Base-by-base conservation (phyloP, 2,888 invertebrate species). In the Apodemia hepburni region DNA sequence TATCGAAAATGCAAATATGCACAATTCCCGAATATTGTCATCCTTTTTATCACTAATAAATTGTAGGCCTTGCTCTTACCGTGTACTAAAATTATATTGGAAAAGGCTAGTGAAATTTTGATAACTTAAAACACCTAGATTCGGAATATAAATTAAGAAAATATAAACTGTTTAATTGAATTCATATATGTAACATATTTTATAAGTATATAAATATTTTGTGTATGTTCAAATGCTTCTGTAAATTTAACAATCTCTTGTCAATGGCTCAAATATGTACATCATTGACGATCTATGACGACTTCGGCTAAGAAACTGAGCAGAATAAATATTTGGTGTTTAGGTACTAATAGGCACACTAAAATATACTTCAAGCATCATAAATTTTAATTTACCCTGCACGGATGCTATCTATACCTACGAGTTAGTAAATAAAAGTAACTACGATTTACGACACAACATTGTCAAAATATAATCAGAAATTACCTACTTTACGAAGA, bases 21-120 rank as follows among this genome's bases (percentile, higher is more conserved):
- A 72, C 68, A 71, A 67, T 73, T 77, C 76, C 77, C 67, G 73
- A 15, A 74, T 68, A 65, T 72, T 73, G 65, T 72, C 70, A 72
- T 72, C 71, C 75, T 74, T 80, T 76, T 75, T 74, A 74, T 75
- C 74, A 76, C 76, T 78, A 82, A 77, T 80, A 80, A 81, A 79
- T 78, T 73, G 72, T 84, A 85, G 82, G 85, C 85, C 85, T 88
- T 88, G 84, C 84, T 85, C 82, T 85, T 83, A 81, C 82, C 77
- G 78, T 85, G 80, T 86, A 82, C 76, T 80, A 79, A 84, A 81
- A 78, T 84, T 81, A 85, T 82, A 85, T 83, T 85, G 76, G 85
- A 84, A 87, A 91, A 91, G 91, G 91, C 91, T 91, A 91, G 91
- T 91, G 91, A 91, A 86, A 84, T 90, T 91, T 91, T 90, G 85